These are phyloP conservation scores for Hippocampus zosterae DNA, from an alignment of 2,113 vertebrate species.

Conservation along the genomic window DNA sequence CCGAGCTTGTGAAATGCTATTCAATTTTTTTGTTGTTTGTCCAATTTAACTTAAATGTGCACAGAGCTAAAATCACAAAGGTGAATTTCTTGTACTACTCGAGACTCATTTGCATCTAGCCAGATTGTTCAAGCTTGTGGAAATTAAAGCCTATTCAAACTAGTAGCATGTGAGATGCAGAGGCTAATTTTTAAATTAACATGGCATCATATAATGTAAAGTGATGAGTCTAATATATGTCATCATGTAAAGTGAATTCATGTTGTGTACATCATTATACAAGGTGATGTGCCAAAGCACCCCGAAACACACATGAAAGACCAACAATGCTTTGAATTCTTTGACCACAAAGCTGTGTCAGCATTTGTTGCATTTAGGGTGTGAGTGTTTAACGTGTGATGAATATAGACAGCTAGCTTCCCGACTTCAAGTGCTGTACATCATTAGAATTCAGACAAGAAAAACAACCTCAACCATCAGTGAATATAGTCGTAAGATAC, in stretches of 20 bases:
- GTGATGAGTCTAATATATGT: slow-evolving; percentile 3
- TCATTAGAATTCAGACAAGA: slow-evolving; percentile 1
- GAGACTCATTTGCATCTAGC: not conserved
- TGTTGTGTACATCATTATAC: slow-evolving; percentile 8
- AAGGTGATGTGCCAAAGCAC: slow-evolving; percentile 12
- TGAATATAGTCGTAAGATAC: not conserved
- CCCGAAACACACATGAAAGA: slow-evolving; percentile 6
- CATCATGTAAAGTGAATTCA: slow-evolving; percentile 8
- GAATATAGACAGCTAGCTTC: not conserved
- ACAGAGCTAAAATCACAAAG: not conserved
- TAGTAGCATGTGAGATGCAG: not conserved
- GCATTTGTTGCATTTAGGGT: not conserved
- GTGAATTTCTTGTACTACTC: not conserved
- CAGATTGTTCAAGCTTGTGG: not conserved
- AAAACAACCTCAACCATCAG: not conserved
- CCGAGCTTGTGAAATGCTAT: not conserved
- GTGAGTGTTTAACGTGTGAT: not conserved
- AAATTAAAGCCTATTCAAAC: not conserved
- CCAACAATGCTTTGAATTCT: slow-evolving; percentile 6
- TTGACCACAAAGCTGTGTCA: slow-evolving; percentile 11
- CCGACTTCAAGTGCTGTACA: not conserved
- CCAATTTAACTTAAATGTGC: not conserved
- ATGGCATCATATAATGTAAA: not conserved
- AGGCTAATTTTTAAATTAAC: not conserved
- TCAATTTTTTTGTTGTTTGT: not conserved